phyloP scores from a whole-genome alignment of 2,797 vertebrate genomes.

The Protosalanx chinensis region DNA sequence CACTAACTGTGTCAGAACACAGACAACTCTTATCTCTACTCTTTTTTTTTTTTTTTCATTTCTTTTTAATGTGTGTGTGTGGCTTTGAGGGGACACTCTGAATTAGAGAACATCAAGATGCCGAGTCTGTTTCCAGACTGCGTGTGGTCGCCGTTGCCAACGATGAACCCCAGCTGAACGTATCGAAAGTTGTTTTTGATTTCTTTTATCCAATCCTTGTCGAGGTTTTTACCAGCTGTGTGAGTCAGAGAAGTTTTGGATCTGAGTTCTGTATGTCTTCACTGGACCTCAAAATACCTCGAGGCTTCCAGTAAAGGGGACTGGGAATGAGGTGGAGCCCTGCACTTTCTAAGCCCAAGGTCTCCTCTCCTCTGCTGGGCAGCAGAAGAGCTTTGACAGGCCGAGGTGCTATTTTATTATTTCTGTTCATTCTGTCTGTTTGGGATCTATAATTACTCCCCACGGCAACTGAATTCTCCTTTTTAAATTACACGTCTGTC shows the following conservation, averaged over 20 bases:
- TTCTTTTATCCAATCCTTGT: too few relatives aligned
- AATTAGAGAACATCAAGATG: too few relatives aligned
- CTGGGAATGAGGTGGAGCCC: slow-evolving; percentile 40
- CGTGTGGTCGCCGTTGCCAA: too few relatives aligned
- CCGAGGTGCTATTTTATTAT: slow-evolving; percentile 78
- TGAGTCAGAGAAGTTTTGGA: not conserved
- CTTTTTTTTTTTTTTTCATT: too few relatives aligned
- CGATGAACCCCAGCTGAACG: too few relatives aligned
- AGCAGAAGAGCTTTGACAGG: slow-evolving; percentile 60
- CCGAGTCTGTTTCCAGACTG: too few relatives aligned
- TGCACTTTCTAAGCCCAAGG: slow-evolving; percentile 57
- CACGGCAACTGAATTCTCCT: slow-evolving; percentile 70
- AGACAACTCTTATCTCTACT: not conserved
- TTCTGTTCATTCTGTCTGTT: slow-evolving; percentile 73
- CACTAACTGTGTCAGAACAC: slow-evolving; percentile 31
- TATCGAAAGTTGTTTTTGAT: too few relatives aligned
- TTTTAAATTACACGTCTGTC: slow-evolving; percentile 74
- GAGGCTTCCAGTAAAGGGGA: slow-evolving; percentile 58
- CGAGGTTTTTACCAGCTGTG: not conserved
- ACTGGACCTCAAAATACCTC: slow-evolving; percentile 25
- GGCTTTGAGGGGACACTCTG: too few relatives aligned
- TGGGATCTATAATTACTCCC: slow-evolving; percentile 75
- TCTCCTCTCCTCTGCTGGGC: slow-evolving; percentile 57
- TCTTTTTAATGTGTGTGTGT: too few relatives aligned
- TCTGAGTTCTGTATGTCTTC: slow-evolving; percentile 12